Evolutionary conservation across 2,113 vertebrate species (phyloP), one percentile per base, ranked within the genome.

Genomic region (Beaufortia kweichowensis): DNA sequence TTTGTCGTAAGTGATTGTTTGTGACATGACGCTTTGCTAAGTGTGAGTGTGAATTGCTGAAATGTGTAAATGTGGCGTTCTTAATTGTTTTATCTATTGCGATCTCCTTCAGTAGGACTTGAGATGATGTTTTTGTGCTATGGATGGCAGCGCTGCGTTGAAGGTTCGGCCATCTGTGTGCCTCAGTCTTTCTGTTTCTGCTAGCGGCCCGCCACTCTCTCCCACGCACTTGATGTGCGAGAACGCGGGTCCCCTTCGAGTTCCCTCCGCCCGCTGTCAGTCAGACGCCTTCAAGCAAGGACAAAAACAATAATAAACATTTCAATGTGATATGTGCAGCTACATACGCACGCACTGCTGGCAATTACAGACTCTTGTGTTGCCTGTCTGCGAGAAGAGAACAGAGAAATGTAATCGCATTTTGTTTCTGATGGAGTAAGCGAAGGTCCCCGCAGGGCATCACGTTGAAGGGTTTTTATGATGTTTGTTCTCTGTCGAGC

Each of bases 31-130:
- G 75, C 84, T 85, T 81, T 81, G 75, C 75, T 84, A 80, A 83
- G 79, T 76, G 83, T 81, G 79, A 83, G 77, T 33, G 67, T 78
- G 66, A 65, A 64, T 24, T 39, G 41, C 73, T 61, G 75, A 56
- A 57, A 71, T 71, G 70, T 81, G 78, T 83, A 80, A 85, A 86
- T 79, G 63, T 68, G 83, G 77, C 86, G 50, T 76, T 55, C 78
- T 84, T 90, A 85, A 89, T 88, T 90, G 84, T 88, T 86, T 84
- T 82, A 85, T 87, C 89, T 83, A 87, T 89, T 81, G 84, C 60
- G 57, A 81, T 64, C 70, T 82, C 79, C 73, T 67, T 43, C 48
- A 24, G n/a, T 39, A 73, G 88, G 86, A 53, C 31, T 59, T 39
- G 46, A 61, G 88, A 86, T 86, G 86, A 85, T 86, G 86, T 80